Evolutionary conservation across 2,797 vertebrate genomes (phyloP).

Genomic region (Streptopelia turtur): DNA sequence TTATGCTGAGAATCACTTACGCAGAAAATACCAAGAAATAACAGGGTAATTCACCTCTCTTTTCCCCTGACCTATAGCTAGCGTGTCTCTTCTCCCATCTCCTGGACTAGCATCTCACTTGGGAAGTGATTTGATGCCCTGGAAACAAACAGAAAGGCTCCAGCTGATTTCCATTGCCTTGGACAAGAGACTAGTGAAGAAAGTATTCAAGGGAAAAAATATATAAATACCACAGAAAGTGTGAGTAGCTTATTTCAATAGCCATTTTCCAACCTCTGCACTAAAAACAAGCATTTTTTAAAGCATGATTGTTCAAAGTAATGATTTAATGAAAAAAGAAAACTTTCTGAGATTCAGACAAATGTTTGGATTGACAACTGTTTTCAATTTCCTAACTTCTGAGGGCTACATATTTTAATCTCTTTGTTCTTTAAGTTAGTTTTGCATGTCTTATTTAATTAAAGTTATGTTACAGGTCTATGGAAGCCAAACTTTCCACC

Average conservation of each 20-base stretch:
- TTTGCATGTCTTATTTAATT: background rate
- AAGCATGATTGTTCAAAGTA: background rate
- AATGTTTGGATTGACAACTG: background rate
- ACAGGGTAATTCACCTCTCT: background rate
- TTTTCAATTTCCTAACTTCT: background rate
- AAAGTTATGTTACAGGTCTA: background rate
- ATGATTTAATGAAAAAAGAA: background rate
- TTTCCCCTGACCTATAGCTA: background rate
- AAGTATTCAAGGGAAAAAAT: background rate
- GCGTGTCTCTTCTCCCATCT: background rate
- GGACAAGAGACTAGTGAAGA: background rate
- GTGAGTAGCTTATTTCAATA: background rate
- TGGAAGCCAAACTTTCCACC: background rate
- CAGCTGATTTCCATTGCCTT: background rate
- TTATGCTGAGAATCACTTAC: background rate
- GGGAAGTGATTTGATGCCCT: background rate
- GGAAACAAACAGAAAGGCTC: background rate
- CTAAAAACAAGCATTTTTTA: background rate
- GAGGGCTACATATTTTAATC: background rate
- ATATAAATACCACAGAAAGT: background rate
- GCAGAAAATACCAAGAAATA: slow-evolving; percentile 13
- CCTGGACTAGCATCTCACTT: background rate
- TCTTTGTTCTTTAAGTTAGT: background rate
- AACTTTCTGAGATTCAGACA: background rate
- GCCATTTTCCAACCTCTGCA: background rate